Evolutionary conservation across 2,888 invertebrate genomes (phyloP), one percentile per base, ranked within the genome.

Genomic region (Diloba caeruleocephala): DNA sequence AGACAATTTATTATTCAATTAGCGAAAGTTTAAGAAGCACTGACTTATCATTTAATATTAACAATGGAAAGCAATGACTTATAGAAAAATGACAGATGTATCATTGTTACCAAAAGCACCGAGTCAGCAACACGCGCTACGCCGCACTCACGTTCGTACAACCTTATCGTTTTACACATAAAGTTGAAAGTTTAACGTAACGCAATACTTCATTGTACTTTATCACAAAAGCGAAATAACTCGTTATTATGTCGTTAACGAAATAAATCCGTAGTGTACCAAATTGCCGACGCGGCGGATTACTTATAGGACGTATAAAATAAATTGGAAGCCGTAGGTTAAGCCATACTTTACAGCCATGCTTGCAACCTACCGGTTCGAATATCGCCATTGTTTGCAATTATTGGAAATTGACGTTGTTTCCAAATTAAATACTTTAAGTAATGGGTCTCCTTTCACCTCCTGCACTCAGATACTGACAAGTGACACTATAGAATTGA

Each of bases 231-330:
- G 63, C 71, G 71, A 73, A 81, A 74, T 73, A 74, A 75, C 68
- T 76, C 73, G 76, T 79, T 79, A 84, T 82, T 79, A 79, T 78
- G 71, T 76, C 74, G 78, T 78, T 82, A 84, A 82, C 79, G 76
- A 79, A 71, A 79, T 80, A 79, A 82, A 78, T 61, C 67, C 43
- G 41, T 39, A 48, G 54, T 54, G 64, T 66, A 54, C 42, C 65
- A 65, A 46, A 70, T 66, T 76, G 78, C 67, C 58, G 72, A 80
- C 65, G 68, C 66, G 49, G 72, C 76, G 70, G 71, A 74, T 78
- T 76, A 71, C 54, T 48, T 55, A 56, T 45, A 51, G 56, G 59
- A 67, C 51, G 67, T 66, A 56, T 57, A 49, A 64, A 67, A 59
- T 54, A 72, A 75, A 75, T 77, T 74, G 73, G 58, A 59, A 52